Evolutionary conservation across 2,113 vertebrate genomes (phyloP).

Genomic region (Myotis lucifugus): DNA sequence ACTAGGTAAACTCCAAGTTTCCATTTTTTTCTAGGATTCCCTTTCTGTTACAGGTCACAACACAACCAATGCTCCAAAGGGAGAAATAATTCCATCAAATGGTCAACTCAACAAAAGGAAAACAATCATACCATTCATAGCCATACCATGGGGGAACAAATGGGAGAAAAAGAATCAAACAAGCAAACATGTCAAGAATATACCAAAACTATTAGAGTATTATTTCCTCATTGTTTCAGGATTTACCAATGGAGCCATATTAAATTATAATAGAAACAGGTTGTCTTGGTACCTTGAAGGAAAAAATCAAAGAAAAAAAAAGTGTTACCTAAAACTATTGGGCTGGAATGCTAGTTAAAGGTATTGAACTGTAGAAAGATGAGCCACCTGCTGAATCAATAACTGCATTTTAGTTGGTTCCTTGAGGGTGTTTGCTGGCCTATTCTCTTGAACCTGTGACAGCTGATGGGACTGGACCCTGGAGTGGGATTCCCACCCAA

Average conservation of each 20-base stretch:
- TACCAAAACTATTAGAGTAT: neutral
- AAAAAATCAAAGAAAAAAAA: neutral
- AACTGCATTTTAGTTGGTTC: constrained; percentile 55
- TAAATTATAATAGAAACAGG: constrained; percentile 24
- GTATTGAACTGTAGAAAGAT: constrained; percentile 66
- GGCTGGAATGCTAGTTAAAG: constrained; percentile 50
- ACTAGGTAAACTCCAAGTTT: neutral
- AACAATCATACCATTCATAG: neutral
- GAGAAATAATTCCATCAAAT: neutral
- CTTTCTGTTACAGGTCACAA: neutral
- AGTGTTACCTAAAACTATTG: constrained; percentile 54
- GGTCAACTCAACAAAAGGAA: neutral
- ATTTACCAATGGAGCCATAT: neutral
- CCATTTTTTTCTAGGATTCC: neutral
- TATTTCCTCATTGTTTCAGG: constrained; percentile 14
- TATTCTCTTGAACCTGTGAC: constrained; percentile 60
- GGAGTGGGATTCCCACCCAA: neutral
- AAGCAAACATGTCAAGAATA: neutral
- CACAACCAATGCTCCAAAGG: neutral
- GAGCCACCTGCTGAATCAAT: constrained; percentile 72
- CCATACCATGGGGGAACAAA: neutral
- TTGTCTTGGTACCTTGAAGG: constrained; percentile 22
- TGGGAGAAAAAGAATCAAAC: neutral
- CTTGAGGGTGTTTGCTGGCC: constrained; percentile 35
- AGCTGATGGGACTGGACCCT: constrained; percentile 48